phyloP scores from a whole-genome alignment of 2,888 invertebrate species.

The Thumatha senex region DNA sequence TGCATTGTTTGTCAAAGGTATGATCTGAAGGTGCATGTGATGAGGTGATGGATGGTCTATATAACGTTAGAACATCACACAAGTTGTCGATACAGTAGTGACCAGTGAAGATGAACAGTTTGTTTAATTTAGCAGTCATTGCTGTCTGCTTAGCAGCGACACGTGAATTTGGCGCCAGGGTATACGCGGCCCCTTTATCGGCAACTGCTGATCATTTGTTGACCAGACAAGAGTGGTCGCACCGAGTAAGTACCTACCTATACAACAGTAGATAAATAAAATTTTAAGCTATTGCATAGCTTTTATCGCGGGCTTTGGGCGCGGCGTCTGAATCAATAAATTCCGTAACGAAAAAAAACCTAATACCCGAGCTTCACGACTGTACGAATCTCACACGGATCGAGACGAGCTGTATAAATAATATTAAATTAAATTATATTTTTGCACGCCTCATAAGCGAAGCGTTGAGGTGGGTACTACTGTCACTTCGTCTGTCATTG shows the following conservation, averaged over 20 bases:
- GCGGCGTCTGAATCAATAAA: too few relatives aligned
- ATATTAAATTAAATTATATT: not conserved
- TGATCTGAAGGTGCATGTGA: slow-evolving; percentile 58
- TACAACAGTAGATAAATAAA: not conserved
- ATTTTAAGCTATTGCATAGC: too few relatives aligned
- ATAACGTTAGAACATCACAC: slow-evolving; percentile 38
- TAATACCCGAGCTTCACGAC: too few relatives aligned
- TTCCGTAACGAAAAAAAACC: too few relatives aligned
- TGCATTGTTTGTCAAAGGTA: slow-evolving; percentile 72
- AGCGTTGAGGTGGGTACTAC: too few relatives aligned
- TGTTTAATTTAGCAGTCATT: slow-evolving; percentile 56
- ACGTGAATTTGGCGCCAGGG: slow-evolving; percentile 30
- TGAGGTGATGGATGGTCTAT: slow-evolving; percentile 56
- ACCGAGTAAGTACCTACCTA: slow-evolving; percentile 46
- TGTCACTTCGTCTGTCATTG: too few relatives aligned
- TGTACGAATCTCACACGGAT: too few relatives aligned
- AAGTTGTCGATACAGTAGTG: slow-evolving; percentile 43
- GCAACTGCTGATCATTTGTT: slow-evolving; percentile 16
- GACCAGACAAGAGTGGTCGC: slow-evolving; percentile 29
- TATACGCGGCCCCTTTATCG: slow-evolving; percentile 31
- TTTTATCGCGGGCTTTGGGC: too few relatives aligned
- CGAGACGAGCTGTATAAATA: too few relatives aligned
- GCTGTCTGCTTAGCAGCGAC: slow-evolving; percentile 41
- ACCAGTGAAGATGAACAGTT: slow-evolving; percentile 62
- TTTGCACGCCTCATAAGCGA: too few relatives aligned